These are phyloP conservation scores for Caenorhabditis plicata DNA, from an alignment of 2,888 invertebrate species.

Conservation along the genomic window DNA sequence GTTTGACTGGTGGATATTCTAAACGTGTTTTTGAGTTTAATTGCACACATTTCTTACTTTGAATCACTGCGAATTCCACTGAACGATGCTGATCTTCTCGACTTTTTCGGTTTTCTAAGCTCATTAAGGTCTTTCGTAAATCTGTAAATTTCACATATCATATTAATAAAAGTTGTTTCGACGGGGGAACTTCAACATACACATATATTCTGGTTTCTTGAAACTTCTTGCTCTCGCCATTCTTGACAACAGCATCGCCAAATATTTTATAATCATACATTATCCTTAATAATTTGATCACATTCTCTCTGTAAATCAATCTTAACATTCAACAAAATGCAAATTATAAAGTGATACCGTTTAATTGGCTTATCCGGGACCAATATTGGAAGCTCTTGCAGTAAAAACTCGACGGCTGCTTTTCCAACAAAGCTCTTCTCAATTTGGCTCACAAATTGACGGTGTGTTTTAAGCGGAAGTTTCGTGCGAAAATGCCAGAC, in stretches of 20 bases:
- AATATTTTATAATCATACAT: conserved; percentile 23
- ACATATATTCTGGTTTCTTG: conserved; percentile 20
- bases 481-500: conserved; percentile 21
- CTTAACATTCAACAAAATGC: neutral
- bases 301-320: conserved; percentile 5
- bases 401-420: conserved; percentile 20
- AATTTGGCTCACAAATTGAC: conserved; percentile 1
- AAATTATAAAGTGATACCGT: neutral
- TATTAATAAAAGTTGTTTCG: too few relatives aligned
- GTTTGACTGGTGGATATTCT: too few relatives aligned
- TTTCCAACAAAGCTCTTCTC: conserved; percentile 25
- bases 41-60: conserved; percentile 1
- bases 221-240: conserved; percentile 6
- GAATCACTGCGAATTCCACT: conserved; percentile 12
- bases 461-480: conserved; percentile 8
- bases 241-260: conserved; percentile 12
- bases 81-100: conserved; percentile 27
- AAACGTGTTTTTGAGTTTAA: neutral
- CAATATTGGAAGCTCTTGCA: conserved; percentile 12
- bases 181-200: neutral
- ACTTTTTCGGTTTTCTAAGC: conserved; percentile 13
- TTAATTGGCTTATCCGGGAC: conserved; percentile 10
- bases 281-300: conserved; percentile 11
- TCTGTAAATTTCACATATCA: too few relatives aligned
- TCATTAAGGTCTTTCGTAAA: conserved; percentile 12